A percentile compares a stretch with the other conserved stretches of the same genome.
These are phyloP conservation scores for Paramuricea clavata DNA, from an alignment of 92 coral and sea anemone species.

Conservation along the genomic window DNA sequence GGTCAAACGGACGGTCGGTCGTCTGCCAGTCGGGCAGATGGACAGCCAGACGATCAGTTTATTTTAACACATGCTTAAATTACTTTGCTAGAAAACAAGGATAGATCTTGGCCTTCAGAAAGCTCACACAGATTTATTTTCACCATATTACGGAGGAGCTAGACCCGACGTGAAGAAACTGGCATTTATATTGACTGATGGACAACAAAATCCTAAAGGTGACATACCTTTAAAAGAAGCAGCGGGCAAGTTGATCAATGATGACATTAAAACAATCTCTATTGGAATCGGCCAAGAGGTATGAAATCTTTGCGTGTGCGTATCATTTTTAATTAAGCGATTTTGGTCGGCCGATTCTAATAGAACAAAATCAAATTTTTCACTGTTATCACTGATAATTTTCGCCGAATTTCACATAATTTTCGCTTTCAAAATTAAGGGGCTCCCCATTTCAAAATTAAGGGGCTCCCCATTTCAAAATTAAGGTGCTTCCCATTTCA, in stretches of 20 bases:
- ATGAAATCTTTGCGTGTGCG: too few relatives aligned
- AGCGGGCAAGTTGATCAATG: conserved; percentile 59
- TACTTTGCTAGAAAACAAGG: conserved; percentile 58
- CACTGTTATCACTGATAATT: too few relatives aligned
- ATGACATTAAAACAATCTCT: conserved; percentile 73
- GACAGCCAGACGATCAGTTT: too few relatives aligned
- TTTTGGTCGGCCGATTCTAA: too few relatives aligned
- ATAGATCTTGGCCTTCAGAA: conserved; percentile 77
- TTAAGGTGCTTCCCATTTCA: too few relatives aligned
- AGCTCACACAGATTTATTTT: conserved; percentile 74
- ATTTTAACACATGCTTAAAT: background rate
- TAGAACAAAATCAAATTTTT: too few relatives aligned
- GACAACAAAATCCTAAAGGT: conserved; percentile 75
- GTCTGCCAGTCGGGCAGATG: too few relatives aligned
- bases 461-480: too few relatives aligned
- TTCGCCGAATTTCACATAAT: too few relatives aligned
- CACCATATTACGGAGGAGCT: conserved; percentile 70
- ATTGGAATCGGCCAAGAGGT: conserved; percentile 78
- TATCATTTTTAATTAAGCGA: too few relatives aligned
- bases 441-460: too few relatives aligned
- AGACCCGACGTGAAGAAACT: conserved; percentile 75
- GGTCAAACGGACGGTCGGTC: background rate
- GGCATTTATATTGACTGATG: conserved; percentile 87
- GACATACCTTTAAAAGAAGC: conserved; percentile 65
- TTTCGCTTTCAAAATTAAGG: too few relatives aligned